Evolutionary conservation across 2,113 vertebrate species (phyloP).

Genomic region (Lota lota): DNA sequence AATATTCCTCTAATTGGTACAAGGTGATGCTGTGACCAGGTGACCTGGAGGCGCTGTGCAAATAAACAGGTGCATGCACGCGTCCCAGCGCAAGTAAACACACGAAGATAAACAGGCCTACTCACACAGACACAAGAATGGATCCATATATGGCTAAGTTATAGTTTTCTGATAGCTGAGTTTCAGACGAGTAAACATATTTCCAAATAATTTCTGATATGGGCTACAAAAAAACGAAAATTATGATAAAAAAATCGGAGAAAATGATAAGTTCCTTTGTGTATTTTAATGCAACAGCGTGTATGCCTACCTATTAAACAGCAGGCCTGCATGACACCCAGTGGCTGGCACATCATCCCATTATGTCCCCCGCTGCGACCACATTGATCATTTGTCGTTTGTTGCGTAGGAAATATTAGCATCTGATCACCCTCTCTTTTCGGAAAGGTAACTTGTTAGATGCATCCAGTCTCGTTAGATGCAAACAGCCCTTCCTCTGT

Average conservation of each 20-base stretch:
- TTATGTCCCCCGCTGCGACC: conserved; percentile 59
- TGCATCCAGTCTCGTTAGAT: background rate
- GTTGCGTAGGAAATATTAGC: conserved; percentile 54
- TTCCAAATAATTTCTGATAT: no score
- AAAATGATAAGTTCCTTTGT: background rate
- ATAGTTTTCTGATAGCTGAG: no score
- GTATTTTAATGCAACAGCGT: conserved; percentile 53
- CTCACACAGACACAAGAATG: background rate
- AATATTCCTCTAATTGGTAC: background rate
- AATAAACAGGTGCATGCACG: background rate
- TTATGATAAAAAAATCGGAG: background rate
- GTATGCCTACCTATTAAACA: conserved; percentile 33
- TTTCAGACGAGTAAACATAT: no score
- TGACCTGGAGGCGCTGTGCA: background rate
- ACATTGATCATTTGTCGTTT: conserved; percentile 68
- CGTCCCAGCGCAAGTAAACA: background rate
- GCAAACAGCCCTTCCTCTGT: conserved; percentile 19
- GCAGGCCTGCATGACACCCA: conserved; percentile 64
- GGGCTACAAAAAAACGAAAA: background rate
- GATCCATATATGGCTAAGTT: no score
- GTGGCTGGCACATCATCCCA: conserved; percentile 65
- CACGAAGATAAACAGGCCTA: background rate
- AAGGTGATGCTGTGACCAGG: background rate
- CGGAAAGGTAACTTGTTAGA: conserved; percentile 1
- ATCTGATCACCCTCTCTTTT: conserved; percentile 40